These are phyloP conservation scores for Nothoprocta perdicaria DNA, from an alignment of 2,113 vertebrate species.

Conservation along the genomic window DNA sequence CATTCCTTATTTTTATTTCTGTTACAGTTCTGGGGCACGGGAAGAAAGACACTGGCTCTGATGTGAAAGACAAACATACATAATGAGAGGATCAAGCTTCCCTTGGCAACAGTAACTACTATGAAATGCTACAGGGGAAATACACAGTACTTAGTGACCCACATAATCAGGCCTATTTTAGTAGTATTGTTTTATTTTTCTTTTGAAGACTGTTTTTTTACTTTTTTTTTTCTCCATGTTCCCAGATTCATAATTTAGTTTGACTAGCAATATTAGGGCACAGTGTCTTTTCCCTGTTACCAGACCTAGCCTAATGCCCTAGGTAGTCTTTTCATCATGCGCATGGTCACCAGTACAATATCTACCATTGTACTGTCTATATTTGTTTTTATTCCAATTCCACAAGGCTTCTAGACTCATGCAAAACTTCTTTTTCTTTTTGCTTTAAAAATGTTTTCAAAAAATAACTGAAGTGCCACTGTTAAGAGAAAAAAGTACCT, in stretches of 20 bases:
- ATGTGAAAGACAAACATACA: slow-evolving; percentile 87
- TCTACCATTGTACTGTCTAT: neutral
- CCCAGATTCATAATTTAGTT: slow-evolving; percentile 66
- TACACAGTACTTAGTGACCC: slow-evolving; percentile 78
- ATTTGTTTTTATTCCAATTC: slow-evolving; percentile 35
- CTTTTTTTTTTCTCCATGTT: slow-evolving; percentile 21
- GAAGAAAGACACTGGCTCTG: slow-evolving; percentile 75
- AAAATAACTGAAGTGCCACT: slow-evolving; percentile 61
- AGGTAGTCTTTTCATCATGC: slow-evolving; percentile 1
- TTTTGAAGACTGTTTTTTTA: slow-evolving; percentile 60
- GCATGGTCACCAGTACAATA: neutral
- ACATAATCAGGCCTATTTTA: slow-evolving; percentile 78
- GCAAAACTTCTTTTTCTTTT: neutral
- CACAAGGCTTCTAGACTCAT: slow-evolving; percentile 36
- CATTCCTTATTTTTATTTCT: slow-evolving; percentile 82
- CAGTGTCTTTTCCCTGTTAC: slow-evolving; percentile 18
- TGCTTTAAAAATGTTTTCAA: slow-evolving; percentile 35
- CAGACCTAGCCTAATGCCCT: neutral
- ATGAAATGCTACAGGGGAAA: slow-evolving; percentile 81
- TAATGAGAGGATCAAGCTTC: slow-evolving; percentile 81
- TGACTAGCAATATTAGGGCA: slow-evolving; percentile 27
- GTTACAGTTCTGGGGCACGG: slow-evolving; percentile 77
- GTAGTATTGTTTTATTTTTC: slow-evolving; percentile 79
- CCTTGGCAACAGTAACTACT: slow-evolving; percentile 82
- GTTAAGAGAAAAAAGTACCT: slow-evolving; percentile 63